Percentiles rank a stretch among this genome's conserved stretches.
phyloP scores from a whole-genome alignment of 2,113 vertebrate species.

The Scomber japonicus region DNA sequence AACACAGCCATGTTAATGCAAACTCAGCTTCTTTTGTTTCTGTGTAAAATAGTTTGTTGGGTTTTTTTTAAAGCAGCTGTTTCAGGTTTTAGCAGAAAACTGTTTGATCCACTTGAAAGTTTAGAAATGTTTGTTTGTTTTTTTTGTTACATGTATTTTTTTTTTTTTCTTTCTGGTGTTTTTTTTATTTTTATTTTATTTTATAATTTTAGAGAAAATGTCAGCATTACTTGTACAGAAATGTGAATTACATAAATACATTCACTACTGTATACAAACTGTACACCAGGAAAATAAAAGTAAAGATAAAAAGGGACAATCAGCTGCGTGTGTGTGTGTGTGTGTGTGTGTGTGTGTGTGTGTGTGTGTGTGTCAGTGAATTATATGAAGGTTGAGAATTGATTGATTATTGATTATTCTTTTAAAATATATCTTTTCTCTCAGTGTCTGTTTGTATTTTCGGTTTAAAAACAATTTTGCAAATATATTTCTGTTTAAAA shows the following conservation, averaged over 20 bases:
- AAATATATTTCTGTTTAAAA: too few relatives aligned
- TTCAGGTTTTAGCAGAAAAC: slow-evolving; percentile 26
- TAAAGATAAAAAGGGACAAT: slow-evolving; percentile 21
- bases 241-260: slow-evolving; percentile 34
- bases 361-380: background rate
- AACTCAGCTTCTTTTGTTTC: background rate
- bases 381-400: background rate
- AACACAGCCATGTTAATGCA: slow-evolving; percentile 13
- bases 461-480: too few relatives aligned
- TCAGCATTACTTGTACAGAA: slow-evolving; percentile 48
- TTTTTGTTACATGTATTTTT: background rate
- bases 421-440: too few relatives aligned
- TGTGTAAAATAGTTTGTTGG: background rate
- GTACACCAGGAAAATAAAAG: slow-evolving; percentile 45
- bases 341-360: background rate
- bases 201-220: slow-evolving; percentile 1
- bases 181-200: background rate
- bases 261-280: slow-evolving; percentile 39
- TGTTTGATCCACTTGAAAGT: background rate
- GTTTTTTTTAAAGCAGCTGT: slow-evolving; percentile 46
- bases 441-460: too few relatives aligned
- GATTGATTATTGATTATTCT: too few relatives aligned
- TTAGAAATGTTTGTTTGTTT: background rate
- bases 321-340: background rate
- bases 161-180: background rate